Base-by-base conservation (phyloP, 2,113 vertebrate species). In the Sceloporus undulatus region DNA sequence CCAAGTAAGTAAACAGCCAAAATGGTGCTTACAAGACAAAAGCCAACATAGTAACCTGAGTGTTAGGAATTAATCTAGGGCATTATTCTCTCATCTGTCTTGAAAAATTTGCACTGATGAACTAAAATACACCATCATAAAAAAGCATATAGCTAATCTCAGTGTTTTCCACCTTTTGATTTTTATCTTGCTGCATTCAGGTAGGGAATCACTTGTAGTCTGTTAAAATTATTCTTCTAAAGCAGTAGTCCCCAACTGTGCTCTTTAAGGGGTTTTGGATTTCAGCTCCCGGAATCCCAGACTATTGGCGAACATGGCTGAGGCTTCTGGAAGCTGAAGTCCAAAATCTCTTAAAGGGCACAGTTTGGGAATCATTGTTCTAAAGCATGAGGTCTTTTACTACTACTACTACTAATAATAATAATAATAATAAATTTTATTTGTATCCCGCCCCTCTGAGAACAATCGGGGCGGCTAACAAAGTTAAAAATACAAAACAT, bases 1-100 rank as follows among this genome's bases (percentile, higher is more conserved):
- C 99, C 99, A 97, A 98, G 99, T 99, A 95, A 97, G 97, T 94
- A 92, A 90, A 91, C 23, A 87, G 48, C 16, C 23, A 34, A 5
- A 82, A 76, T 79, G 54, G 21, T 78, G 27, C 52, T 62, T 62
- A 78, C 74, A 73, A 34, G 48, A 83, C 92, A 89, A 91, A 94
- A 89, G 78, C 92, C 2, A 79, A 86, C 74, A 34, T 7, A 90
- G 34, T 88, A 48, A 73, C 76, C 83, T 88, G 66, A 52, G 85
- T 87, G 86, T 91, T 90, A 79, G 34, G 78, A 11, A 88, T 79
- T 92, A 85, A 7, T 2, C 88, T 79, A 38, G 77, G 75, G 38
- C 82, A 65, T 87, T 81, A 70, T 73, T 91, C 25, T 81, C 29
- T 81, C 66, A 87, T 34, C 2, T 34, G 21, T 59, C 11, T 65